Evolutionary conservation across 2,797 vertebrate species (phyloP).

Genomic region (Sitta carolinensis): DNA sequence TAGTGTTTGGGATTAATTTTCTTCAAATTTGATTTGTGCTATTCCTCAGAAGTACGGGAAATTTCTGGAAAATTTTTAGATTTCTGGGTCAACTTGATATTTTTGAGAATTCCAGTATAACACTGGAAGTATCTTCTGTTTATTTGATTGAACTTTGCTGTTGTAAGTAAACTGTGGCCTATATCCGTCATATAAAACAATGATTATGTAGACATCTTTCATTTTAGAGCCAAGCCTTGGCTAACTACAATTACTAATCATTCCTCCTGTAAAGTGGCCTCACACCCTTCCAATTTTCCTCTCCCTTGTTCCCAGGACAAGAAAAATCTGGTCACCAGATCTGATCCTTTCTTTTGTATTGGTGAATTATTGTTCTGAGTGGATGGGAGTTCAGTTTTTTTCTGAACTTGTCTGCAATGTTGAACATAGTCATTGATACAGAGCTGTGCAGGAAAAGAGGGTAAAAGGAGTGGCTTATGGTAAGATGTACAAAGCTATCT

Average conservation of each 20-base stretch:
- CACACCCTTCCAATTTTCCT: neutral
- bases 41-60: neutral
- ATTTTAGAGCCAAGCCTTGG: neutral
- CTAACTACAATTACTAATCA: neutral
- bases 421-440: neutral
- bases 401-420: neutral
- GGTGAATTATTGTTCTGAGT: neutral
- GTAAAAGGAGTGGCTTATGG: neutral
- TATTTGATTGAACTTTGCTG: neutral
- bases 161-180: fast-evolving
- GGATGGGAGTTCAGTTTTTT: neutral
- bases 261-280: neutral
- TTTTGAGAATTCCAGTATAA: neutral
- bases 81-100: neutral
- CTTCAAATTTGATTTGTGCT: neutral
- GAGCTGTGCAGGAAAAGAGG: neutral
- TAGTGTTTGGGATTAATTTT: neutral
- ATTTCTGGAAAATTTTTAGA: neutral
- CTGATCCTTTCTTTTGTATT: neutral
- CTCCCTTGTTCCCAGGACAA: neutral
- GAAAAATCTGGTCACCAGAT: neutral
- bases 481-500: neutral
- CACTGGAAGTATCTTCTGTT: neutral
- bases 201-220: neutral
- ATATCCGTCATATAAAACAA: neutral